These are phyloP conservation scores for Platysteira castanea DNA, from an alignment of 2,113 vertebrate genomes.

Conservation along the genomic window DNA sequence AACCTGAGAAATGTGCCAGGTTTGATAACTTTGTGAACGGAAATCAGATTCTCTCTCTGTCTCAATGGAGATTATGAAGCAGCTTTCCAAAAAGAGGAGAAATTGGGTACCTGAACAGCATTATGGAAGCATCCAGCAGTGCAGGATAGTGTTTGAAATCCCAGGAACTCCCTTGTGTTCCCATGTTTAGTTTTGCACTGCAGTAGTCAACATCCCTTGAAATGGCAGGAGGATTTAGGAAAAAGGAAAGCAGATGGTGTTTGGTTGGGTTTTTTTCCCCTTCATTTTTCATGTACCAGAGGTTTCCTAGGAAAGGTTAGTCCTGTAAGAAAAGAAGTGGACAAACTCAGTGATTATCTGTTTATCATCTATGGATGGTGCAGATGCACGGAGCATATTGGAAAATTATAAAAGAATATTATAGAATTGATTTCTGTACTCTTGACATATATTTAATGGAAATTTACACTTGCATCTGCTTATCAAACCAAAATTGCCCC, in stretches of 20 bases:
- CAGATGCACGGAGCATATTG: not conserved
- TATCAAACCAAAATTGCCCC: not conserved
- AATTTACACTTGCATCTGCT: not conserved
- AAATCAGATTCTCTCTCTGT: not conserved
- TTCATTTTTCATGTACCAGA: not conserved
- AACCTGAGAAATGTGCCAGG: not conserved
- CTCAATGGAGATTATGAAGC: not conserved
- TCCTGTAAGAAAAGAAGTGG: not conserved
- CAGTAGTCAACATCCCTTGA: not conserved
- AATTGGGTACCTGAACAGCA: not conserved
- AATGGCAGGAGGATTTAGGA: not conserved
- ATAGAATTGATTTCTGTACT: not conserved
- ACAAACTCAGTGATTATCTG: not conserved
- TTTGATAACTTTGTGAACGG: not conserved
- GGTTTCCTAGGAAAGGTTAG: not conserved
- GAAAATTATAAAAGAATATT: not conserved
- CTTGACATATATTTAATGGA: not conserved
- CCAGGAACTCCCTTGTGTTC: not conserved
- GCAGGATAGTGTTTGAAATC: not conserved
- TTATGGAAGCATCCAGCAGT: not conserved
- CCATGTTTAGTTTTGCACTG: not conserved
- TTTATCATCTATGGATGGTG: not conserved
- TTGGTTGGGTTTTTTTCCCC: not conserved
- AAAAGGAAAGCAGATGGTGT: not conserved
- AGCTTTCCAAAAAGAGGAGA: not conserved